Conservation (phyloP, 2,888 invertebrate species). For the Meta bourneti region DNA sequence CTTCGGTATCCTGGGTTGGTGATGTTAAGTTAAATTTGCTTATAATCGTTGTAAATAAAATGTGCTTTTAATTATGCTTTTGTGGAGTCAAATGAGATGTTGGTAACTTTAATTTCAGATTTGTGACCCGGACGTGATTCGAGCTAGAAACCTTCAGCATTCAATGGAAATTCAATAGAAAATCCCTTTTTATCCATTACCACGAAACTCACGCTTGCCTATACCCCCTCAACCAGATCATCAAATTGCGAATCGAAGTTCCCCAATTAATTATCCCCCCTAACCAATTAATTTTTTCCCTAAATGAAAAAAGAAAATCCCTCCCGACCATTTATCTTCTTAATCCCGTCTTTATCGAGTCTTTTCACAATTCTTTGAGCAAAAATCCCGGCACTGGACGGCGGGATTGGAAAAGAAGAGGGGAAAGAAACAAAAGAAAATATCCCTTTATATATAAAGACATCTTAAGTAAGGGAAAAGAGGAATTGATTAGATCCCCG, state of each 20-base stretch:
- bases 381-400: constrained; percentile 10
- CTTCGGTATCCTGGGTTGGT: no score
- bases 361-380: constrained; percentile 16
- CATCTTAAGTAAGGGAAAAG: constrained; percentile 16
- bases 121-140: no score
- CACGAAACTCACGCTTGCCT: not conserved
- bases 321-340: constrained; percentile 20
- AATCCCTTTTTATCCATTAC: not conserved
- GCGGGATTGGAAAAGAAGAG: not conserved
- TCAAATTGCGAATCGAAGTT: not conserved
- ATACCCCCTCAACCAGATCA: not conserved
- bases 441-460: constrained; percentile 11
- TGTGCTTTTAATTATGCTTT: no score
- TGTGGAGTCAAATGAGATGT: no score
- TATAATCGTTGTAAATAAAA: no score
- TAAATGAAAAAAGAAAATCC: not conserved
- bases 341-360: constrained; percentile 37
- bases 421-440: constrained; percentile 1
- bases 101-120: no score
- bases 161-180: no score
- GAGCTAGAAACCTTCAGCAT: no score
- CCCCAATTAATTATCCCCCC: not conserved
- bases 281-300: not conserved
- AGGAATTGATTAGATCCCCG: constrained; percentile 68
- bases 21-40: no score